Conservation (phyloP, 2,888 invertebrate species). For the Synanthedon myopaeformis region DNA sequence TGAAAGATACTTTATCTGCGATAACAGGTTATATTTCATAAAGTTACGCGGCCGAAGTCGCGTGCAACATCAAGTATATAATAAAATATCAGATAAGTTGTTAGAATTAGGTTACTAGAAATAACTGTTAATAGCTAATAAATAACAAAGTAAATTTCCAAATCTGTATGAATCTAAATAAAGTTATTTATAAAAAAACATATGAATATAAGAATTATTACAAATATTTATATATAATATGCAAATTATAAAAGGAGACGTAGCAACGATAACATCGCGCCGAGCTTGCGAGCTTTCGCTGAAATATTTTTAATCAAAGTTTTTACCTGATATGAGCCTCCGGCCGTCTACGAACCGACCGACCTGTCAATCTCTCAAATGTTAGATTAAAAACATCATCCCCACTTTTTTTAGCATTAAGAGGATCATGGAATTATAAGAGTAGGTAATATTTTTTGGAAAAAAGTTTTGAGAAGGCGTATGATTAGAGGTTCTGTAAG, state of each 20-base stretch:
- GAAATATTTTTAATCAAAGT: conserved; percentile 68
- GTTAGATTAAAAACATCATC: conserved; percentile 67
- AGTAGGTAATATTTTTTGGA: conserved; percentile 14
- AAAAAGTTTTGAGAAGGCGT: conserved; percentile 26
- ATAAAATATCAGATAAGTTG: too few relatives aligned
- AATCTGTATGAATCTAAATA: neutral
- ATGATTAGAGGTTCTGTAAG: conserved; percentile 62
- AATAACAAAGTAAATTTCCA: neutral
- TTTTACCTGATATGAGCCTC: conserved; percentile 55
- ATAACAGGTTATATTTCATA: too few relatives aligned
- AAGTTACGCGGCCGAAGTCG: too few relatives aligned
- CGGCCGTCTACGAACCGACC: conserved; percentile 46
- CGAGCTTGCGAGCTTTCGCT: conserved; percentile 37
- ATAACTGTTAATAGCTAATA: too few relatives aligned
- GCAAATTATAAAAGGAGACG: conserved; percentile 10
- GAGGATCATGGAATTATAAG: conserved; percentile 61
- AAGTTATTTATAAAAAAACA: neutral
- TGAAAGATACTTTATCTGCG: too few relatives aligned
- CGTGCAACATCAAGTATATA: too few relatives aligned
- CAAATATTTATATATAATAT: neutral
- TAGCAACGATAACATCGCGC: conserved; percentile 27
- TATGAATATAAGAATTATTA: too few relatives aligned
- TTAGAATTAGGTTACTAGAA: too few relatives aligned
- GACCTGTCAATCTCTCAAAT: conserved; percentile 68
- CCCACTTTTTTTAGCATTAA: conserved; percentile 60